These are phyloP conservation scores for Poeciliopsis infans DNA, from an alignment of 2,797 vertebrate genomes.

Conservation along the genomic window DNA sequence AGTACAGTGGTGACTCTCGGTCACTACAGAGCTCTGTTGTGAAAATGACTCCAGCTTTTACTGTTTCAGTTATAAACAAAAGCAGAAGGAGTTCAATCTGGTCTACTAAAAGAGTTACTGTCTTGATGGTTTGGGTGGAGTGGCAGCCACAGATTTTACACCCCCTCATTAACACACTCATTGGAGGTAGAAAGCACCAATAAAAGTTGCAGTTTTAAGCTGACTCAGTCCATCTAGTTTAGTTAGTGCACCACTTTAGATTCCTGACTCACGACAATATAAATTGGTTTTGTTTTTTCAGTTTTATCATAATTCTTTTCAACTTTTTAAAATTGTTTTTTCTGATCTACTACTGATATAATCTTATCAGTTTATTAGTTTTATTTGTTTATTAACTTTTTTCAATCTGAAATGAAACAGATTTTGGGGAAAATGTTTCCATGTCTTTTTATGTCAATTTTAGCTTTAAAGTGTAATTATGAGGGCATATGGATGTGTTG, in stretches of 20 bases:
- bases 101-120: background rate
- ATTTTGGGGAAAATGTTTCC: background rate
- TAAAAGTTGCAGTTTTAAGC: background rate
- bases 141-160: slow-evolving; percentile 3
- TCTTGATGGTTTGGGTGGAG: background rate
- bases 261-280: background rate
- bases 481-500: background rate
- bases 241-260: background rate
- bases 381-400: background rate
- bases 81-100: background rate
- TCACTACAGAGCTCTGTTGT: background rate
- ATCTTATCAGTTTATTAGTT: background rate
- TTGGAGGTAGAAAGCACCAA: background rate
- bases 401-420: background rate
- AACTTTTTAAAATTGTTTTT: background rate
- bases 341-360: background rate
- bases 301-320: background rate
- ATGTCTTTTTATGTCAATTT: background rate
- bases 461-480: background rate
- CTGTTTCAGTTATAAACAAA: background rate
- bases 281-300: background rate
- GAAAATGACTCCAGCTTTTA: background rate
- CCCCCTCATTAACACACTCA: background rate
- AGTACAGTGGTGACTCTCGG: background rate
- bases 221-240: background rate